phyloP scores from a whole-genome alignment of 2,113 vertebrate species.

The Copsychus sechellarum region DNA sequence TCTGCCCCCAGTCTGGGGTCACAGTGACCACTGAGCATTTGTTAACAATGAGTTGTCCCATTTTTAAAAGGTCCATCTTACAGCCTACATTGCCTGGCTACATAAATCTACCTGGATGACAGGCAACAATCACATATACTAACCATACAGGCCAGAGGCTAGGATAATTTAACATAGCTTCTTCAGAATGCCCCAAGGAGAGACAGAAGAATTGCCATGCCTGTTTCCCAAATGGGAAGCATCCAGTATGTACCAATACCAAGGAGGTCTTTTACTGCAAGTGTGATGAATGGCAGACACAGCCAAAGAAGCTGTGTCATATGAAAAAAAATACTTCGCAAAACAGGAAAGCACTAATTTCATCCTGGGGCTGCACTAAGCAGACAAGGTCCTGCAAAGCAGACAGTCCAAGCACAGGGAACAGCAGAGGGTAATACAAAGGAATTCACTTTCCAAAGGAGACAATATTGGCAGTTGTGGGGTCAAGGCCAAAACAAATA shows the following conservation, averaged over 20 bases:
- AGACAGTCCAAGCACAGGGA: neutral
- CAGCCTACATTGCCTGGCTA: neutral
- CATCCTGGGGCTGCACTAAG: neutral
- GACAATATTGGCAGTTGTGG: neutral
- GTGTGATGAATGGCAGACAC: neutral
- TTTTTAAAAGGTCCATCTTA: neutral
- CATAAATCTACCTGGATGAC: neutral
- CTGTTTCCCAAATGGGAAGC: neutral
- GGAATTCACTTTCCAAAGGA: neutral
- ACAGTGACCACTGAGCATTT: neutral
- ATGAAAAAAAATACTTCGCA: neutral
- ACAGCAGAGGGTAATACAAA: neutral
- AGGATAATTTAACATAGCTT: neutral
- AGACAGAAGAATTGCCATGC: neutral
- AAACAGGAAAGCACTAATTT: neutral
- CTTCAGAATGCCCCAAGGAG: neutral
- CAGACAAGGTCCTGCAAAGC: neutral
- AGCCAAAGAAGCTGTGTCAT: neutral
- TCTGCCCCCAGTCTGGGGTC: neutral
- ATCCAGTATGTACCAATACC: neutral
- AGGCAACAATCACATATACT: neutral
- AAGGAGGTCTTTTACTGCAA: neutral
- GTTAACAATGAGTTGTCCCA: neutral
- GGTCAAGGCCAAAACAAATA: neutral
- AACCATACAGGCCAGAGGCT: neutral